These are phyloP conservation scores for Sepiola atlantica DNA, from an alignment of 2,888 invertebrate genomes.

Conservation along the genomic window DNA sequence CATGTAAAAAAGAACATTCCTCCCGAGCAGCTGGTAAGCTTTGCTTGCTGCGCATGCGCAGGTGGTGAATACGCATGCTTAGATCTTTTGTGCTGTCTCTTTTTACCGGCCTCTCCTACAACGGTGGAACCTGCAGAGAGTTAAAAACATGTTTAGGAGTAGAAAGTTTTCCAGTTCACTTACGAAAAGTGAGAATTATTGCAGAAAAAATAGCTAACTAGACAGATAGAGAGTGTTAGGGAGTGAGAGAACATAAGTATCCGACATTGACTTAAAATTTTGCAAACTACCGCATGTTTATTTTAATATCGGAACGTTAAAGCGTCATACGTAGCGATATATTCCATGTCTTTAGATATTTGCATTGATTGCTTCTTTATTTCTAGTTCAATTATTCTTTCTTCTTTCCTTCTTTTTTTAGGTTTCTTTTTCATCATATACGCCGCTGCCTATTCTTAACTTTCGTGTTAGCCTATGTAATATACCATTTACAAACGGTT, in stretches of 20 bases:
- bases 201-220: neutral
- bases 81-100: neutral
- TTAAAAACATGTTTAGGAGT: neutral
- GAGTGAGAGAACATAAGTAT: too few relatives aligned
- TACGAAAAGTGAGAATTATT: neutral
- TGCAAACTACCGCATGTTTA: neutral
- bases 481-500: too few relatives aligned
- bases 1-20: neutral
- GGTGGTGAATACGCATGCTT: neutral
- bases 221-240: too few relatives aligned
- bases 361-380: too few relatives aligned
- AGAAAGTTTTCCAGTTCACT: neutral
- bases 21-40: neutral
- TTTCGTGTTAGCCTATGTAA: too few relatives aligned
- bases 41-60: neutral
- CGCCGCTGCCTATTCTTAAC: too few relatives aligned
- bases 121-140: neutral
- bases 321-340: neutral
- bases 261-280: neutral
- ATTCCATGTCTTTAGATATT: neutral
- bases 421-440: too few relatives aligned
- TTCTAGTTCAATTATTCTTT: neutral
- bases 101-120: neutral
- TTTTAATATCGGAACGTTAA: neutral
- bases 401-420: too few relatives aligned